Evolutionary conservation across 2,113 vertebrate species (phyloP), one percentile per base, ranked within the genome.

Genomic region (Cottus gobio): DNA sequence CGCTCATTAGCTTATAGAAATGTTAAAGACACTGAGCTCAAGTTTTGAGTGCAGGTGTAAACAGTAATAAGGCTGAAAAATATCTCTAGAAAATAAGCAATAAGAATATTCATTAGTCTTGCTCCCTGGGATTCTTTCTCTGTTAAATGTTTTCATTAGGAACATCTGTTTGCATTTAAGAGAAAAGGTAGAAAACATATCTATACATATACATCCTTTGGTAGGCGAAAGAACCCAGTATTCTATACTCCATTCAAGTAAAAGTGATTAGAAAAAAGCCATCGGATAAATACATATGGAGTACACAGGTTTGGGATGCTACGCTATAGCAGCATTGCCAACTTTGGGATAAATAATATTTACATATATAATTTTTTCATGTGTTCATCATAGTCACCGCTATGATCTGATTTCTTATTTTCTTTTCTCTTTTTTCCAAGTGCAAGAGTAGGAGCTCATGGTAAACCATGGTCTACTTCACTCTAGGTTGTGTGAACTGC

Each of bases 11-110:
- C 86, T 88, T 81, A 67, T 82, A 89, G 66, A 93, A 90, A 89
- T 86, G 78, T 85, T 89, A 84, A 89, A 89, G 86, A 90, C 85
- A 48, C 75, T 56, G 60, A 73, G 80, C 88, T 89, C 83, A 87
- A 85, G 67, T 80, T 73, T 68, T 52, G 84, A 91, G 80, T 87
- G 89, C 91, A 92, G 89, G 86, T 88, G 89, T 93, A 93, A 93
- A 93, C 90, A 63, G 84, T 91, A 91, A 90, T 91, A 88, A 92
- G 82, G 80, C 87, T 54, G 82, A 86, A 85, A 85, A 79, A 83
- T 86, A 87, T 84, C 58, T 75, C 31, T 88, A 90, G 80, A 89
- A 93, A 92, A 91, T 37, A 83, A 85, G 85, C 63, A 54, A 80
- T 87, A 88, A 89, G 91, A 93, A 91, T 88, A 86, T 88, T 87